Percentiles rank a stretch among this genome's conserved stretches.
phyloP scores from a whole-genome alignment of 64 coral and sea anemone genomes.

The Astreopora myriophthalma region DNA sequence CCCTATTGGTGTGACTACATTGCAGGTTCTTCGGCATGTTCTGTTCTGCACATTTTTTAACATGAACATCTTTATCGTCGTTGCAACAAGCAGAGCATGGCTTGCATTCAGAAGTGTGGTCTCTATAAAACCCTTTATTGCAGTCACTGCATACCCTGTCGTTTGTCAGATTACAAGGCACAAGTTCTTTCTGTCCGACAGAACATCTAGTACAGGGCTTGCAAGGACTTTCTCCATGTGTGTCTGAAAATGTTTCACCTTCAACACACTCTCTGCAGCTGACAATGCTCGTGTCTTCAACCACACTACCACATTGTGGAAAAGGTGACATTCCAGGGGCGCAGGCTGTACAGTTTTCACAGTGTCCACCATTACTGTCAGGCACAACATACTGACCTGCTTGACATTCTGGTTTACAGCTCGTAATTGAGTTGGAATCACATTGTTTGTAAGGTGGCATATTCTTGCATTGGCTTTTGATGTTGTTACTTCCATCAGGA shows the following conservation, averaged over 20 bases:
- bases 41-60: slow-evolving; percentile 32
- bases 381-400: slow-evolving; percentile 49
- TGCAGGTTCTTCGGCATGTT: slow-evolving; percentile 34
- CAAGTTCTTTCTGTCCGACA: slow-evolving; percentile 35
- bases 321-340: slow-evolving; percentile 1
- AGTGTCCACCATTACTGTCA: neutral
- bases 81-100: slow-evolving; percentile 61
- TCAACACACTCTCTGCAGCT: slow-evolving; percentile 19
- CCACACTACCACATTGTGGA: slow-evolving; percentile 33
- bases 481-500: neutral
- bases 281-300: neutral
- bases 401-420: slow-evolving; percentile 40
- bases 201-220: slow-evolving; percentile 35
- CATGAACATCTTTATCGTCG: slow-evolving; percentile 24
- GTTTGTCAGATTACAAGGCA: slow-evolving; percentile 40
- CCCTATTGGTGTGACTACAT: slow-evolving; percentile 4
- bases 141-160: slow-evolving; percentile 64
- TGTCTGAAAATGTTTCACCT: slow-evolving; percentile 43
- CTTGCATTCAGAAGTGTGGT: neutral
- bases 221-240: neutral
- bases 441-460: slow-evolving; percentile 46
- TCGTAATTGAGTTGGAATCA: neutral
- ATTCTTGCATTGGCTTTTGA: slow-evolving; percentile 10
- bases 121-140: slow-evolving; percentile 43
- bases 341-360: neutral